These are phyloP conservation scores for Gallinago solitaria DNA, from an alignment of 2,797 vertebrate species.

Conservation along the genomic window DNA sequence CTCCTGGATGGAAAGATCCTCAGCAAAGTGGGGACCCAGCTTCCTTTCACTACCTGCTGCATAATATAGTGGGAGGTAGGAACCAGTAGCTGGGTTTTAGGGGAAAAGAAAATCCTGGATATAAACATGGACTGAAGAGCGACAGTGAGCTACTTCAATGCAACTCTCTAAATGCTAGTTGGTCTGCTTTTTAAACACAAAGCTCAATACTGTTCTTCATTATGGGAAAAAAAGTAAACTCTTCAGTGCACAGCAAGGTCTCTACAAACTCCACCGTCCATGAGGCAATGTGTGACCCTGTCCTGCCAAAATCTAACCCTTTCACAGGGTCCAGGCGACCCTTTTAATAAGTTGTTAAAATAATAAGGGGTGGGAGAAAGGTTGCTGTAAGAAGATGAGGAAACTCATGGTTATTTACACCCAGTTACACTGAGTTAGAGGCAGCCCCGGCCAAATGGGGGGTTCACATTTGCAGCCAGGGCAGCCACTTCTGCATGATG, in stretches of 20 bases:
- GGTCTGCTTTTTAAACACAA: neutral
- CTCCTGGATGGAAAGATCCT: neutral
- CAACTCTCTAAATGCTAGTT: neutral
- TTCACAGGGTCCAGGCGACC: neutral
- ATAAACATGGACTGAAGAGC: neutral
- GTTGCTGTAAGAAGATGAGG: neutral
- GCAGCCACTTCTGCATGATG: neutral
- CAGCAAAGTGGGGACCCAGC: neutral
- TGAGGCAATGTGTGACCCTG: neutral
- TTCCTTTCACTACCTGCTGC: neutral
- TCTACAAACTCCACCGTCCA: neutral
- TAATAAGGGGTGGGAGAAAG: neutral
- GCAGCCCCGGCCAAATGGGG: accelerated
- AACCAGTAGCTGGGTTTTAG: neutral
- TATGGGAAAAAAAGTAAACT: neutral
- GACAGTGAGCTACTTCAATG: neutral
- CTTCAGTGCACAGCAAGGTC: neutral
- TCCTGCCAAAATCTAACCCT: neutral
- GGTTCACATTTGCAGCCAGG: neutral
- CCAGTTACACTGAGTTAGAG: neutral
- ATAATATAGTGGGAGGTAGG: neutral
- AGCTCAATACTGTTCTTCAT: neutral
- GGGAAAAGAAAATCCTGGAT: neutral
- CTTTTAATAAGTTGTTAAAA: neutral
- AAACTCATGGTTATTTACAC: neutral